Percentiles rank a stretch among this genome's conserved stretches.
These are phyloP conservation scores for Tiliqua scincoides DNA, from an alignment of 2,113 vertebrate species.

Conservation along the genomic window DNA sequence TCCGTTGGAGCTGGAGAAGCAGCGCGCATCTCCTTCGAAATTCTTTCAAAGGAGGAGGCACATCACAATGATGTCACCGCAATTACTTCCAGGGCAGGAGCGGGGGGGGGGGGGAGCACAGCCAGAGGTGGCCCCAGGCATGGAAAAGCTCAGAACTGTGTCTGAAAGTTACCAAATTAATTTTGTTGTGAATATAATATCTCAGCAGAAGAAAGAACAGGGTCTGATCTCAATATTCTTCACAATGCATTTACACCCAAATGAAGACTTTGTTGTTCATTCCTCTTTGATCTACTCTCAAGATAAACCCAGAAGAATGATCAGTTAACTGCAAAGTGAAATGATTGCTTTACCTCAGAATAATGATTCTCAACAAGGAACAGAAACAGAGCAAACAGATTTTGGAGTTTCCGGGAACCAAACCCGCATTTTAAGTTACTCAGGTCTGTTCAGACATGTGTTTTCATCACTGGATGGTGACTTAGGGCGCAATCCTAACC, in stretches of 20 bases:
- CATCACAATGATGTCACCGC: too few relatives aligned
- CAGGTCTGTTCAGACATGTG: slow-evolving; percentile 20
- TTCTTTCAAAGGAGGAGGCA: too few relatives aligned
- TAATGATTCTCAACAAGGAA: slow-evolving; percentile 42
- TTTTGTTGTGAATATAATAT: slow-evolving; percentile 48
- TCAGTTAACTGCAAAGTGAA: slow-evolving; percentile 44
- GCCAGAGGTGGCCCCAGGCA: too few relatives aligned
- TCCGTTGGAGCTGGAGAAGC: too few relatives aligned
- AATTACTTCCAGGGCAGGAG: too few relatives aligned
- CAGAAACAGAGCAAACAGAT: slow-evolving; percentile 15
- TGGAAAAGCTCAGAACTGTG: too few relatives aligned
- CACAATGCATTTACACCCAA: slow-evolving; percentile 30
- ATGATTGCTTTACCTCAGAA: slow-evolving; percentile 34
- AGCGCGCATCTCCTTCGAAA: too few relatives aligned
- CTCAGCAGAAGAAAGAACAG: background rate
- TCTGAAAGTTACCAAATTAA: slow-evolving; percentile 57
- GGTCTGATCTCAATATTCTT: background rate
- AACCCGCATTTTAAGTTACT: slow-evolving; percentile 29
- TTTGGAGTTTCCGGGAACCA: background rate
- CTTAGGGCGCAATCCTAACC: too few relatives aligned
- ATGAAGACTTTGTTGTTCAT: slow-evolving; percentile 46
- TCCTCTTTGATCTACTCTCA: slow-evolving; percentile 43
- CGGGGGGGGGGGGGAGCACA: too few relatives aligned
- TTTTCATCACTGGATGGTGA: background rate
- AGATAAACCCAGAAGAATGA: slow-evolving; percentile 29